Base-by-base conservation (phyloP, 2,888 invertebrate genomes). In the Leptopilina myrica region DNA sequence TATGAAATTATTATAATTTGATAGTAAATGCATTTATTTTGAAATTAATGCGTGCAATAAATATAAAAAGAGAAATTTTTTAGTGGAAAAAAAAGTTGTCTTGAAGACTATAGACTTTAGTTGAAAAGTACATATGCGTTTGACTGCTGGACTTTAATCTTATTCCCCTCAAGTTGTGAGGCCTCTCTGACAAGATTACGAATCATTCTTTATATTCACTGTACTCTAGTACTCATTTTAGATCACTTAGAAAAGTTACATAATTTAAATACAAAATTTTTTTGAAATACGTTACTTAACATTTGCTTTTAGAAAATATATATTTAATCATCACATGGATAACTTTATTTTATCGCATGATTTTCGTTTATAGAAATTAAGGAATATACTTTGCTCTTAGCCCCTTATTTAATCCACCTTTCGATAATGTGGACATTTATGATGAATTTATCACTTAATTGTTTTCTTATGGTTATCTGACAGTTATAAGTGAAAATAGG, bases 141-240 rank as follows among this genome's bases (percentile, higher is more conserved):
- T 56, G 53, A 56, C 69, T 73, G 56, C 56, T 73, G 26, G 5
- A 56, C 69, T 78, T 81, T 88, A 90, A 89, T 90, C 89, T 84
- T 84, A 89, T 90, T 90, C 87, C 79, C 83, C 79, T 82, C 81
- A 82, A 86, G 84, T 89, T 87, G 87, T 89, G 87, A 84, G 89
- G 87, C 84, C 85, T 89, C 89, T 82, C 87, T 89, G 88, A 90
- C 86, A 86, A 86, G 90, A 90, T 90, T 90, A 90, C 82, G 81
- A 84, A 86, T 86, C 84, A 84, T 86, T 85, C 86, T 85, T 84
- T 86, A 87, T 85, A 84, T 85, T 82, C 80, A 77, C 77, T 56
- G 20, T 69, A 80, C 69, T 49, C 11, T 12, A 49, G 12, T 49
- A 79, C 77, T 76, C 43, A 76, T 49, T 76, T 40, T 75, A 64